Conservation (phyloP, 2,888 invertebrate species). For the Danaus chrysippus region DNA sequence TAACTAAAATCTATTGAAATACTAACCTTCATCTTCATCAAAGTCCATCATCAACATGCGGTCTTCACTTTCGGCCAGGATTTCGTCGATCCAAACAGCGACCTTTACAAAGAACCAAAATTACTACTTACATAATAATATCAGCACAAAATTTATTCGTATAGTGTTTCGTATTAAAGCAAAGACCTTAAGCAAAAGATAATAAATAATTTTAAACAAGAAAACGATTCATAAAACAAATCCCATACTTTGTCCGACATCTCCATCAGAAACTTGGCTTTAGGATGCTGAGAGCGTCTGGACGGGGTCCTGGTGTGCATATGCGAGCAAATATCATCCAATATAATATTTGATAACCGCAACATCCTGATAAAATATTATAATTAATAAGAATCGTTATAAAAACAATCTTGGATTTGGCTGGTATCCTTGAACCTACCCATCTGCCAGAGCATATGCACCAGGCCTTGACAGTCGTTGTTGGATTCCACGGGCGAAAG, state of each 20-base stretch:
- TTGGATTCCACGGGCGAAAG: conserved; percentile 65
- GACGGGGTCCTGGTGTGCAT: conserved; percentile 56
- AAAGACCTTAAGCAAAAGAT: too few relatives aligned
- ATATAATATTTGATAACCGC: conserved; percentile 60
- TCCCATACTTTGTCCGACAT: conserved; percentile 64
- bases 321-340: conserved; percentile 54
- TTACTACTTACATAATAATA: too few relatives aligned
- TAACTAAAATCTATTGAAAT: conserved; percentile 21
- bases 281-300: conserved; percentile 47
- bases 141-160: too few relatives aligned
- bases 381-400: background rate
- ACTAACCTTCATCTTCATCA: conserved; percentile 70
- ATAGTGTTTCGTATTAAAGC: too few relatives aligned
- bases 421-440: conserved; percentile 38
- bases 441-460: conserved; percentile 55
- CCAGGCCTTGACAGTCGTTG: conserved; percentile 57
- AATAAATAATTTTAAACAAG: too few relatives aligned
- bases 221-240: conserved; percentile 2
- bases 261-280: conserved; percentile 65
- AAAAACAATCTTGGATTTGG: background rate
- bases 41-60: conserved; percentile 75
- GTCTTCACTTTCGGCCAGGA: conserved; percentile 65
- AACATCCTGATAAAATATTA: conserved; percentile 49
- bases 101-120: conserved; percentile 41
- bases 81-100: conserved; percentile 71